Evolutionary conservation across 2,797 vertebrate species (phyloP).

Genomic region (Poecilia velifera): DNA sequence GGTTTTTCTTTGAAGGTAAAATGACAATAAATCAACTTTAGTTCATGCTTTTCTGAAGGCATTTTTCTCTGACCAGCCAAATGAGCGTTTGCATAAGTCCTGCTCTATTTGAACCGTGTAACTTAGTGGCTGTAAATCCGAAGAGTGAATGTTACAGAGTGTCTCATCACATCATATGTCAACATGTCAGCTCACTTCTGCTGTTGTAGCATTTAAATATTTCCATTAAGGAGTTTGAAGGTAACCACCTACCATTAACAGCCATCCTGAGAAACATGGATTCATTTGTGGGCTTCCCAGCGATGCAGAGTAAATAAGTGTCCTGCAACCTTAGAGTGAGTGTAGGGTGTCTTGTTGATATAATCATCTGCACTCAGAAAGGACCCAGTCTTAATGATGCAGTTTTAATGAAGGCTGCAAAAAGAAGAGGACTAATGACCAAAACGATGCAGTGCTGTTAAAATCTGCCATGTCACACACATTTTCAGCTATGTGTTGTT

Average conservation of each 20-base stretch:
- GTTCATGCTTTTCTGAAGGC: neutral
- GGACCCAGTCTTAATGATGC: constrained; percentile 47
- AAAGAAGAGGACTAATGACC: constrained; percentile 20
- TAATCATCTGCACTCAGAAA: constrained; percentile 67
- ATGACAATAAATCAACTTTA: neutral
- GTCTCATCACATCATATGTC: constrained; percentile 38
- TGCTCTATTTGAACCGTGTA: constrained; percentile 35
- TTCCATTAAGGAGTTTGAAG: constrained; percentile 45
- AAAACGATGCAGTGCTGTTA: neutral
- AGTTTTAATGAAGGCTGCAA: constrained; percentile 56
- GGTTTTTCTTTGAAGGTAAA: neutral
- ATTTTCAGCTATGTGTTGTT: neutral
- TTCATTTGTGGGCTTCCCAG: constrained; percentile 78
- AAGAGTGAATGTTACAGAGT: constrained; percentile 28
- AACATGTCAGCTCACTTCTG: constrained; percentile 29
- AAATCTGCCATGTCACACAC: neutral
- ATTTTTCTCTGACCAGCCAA: neutral
- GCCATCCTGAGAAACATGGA: constrained; percentile 62
- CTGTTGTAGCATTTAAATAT: constrained; percentile 34
- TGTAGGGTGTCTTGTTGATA: constrained; percentile 81
- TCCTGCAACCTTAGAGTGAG: constrained; percentile 74
- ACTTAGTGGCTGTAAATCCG: constrained; percentile 23
- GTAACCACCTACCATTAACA: constrained; percentile 41
- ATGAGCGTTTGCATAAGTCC: neutral
- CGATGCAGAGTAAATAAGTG: constrained; percentile 77